phyloP scores from a whole-genome alignment of 2,797 vertebrate genomes.

The Gymnothorax reevesii region DNA sequence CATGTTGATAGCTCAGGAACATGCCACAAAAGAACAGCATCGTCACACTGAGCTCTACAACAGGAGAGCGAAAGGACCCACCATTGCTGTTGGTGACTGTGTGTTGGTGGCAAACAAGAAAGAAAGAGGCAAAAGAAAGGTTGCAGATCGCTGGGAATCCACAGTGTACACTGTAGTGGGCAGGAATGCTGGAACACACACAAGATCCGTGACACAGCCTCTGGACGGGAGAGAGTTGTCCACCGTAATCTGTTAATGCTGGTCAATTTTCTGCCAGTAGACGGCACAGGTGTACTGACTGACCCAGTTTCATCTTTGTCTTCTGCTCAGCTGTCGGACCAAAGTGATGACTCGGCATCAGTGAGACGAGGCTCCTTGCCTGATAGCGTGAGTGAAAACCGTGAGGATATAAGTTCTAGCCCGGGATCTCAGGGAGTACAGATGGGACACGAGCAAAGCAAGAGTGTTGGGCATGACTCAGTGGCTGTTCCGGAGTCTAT shows the following conservation, averaged over 20 bases:
- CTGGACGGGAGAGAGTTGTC: slow-evolving; percentile 32
- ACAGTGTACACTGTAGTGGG: slow-evolving; percentile 39
- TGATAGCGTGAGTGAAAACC: background rate
- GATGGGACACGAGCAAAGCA: background rate
- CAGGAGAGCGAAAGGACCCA: slow-evolving; percentile 35
- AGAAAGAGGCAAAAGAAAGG: slow-evolving; percentile 40
- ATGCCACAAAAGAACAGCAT: slow-evolving; percentile 30
- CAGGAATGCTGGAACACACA: slow-evolving; percentile 25
- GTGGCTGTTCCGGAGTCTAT: slow-evolving; percentile 10
- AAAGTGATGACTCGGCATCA: background rate
- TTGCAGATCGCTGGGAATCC: slow-evolving; percentile 41
- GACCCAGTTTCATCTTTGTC: slow-evolving; percentile 9
- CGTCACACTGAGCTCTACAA: slow-evolving; percentile 39
- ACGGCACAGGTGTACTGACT: background rate
- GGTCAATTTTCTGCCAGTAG: slow-evolving; percentile 38
- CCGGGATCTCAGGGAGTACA: background rate
- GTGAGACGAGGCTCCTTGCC: slow-evolving; percentile 1
- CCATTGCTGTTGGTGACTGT: background rate
- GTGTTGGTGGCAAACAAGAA: slow-evolving; percentile 40
- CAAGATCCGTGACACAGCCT: slow-evolving; percentile 33
- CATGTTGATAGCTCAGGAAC: no score
- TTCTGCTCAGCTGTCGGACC: background rate
- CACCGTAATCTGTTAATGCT: slow-evolving; percentile 39
- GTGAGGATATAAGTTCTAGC: background rate
- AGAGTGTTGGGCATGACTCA: background rate